Base-by-base conservation (phyloP, 2,888 invertebrate genomes). In the Anagyrus pseudococci region DNA sequence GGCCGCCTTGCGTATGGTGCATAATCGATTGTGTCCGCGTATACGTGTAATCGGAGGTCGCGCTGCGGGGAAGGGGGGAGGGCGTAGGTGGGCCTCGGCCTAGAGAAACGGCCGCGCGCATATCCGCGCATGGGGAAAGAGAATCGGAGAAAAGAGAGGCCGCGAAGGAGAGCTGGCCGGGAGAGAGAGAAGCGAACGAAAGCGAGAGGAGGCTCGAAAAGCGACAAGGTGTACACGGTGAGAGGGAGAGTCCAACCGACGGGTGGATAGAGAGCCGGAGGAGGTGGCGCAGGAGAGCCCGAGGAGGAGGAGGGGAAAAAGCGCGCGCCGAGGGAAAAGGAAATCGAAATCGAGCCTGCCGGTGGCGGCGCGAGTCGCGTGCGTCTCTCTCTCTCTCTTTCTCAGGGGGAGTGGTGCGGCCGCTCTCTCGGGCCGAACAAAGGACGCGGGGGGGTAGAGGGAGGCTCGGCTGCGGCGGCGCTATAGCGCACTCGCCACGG, bases 311-410 rank as follows among this genome's bases (percentile, higher is more conserved):
- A 10, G 22, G 25, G 7, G 58, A 20, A 47, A 23, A 25, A 33
- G 53, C 47, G 20, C 54, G n/a, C n/a, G n/a, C n/a, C n/a, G 60
- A 64, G 64, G 60, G 58, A 61, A 62, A 62, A 66, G 66, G 62
- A 66, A 66, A 66, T 64, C 64, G 64, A 64, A 55, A 63, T 33
- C 59, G 40, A 15, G 41, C 19, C n/a, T n/a, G n/a, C n/a, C n/a
- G n/a, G n/a, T n/a, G n/a, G n/a, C n/a, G n/a, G n/a, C n/a, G n/a
- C n/a, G n/a, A n/a, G n/a, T n/a, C n/a, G n/a, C n/a, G n/a, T n/a
- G n/a, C n/a, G n/a, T n/a, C n/a, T n/a, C n/a, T n/a, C n/a, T n/a
- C n/a, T n/a, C n/a, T n/a, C n/a, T n/a, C n/a, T n/a, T n/a, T n/a
- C n/a, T n/a, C n/a, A n/a, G n/a, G n/a, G n/a, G n/a, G n/a, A n/a